These are phyloP conservation scores for Actenoides hombroni DNA, from an alignment of 2,113 vertebrate genomes.

Conservation along the genomic window DNA sequence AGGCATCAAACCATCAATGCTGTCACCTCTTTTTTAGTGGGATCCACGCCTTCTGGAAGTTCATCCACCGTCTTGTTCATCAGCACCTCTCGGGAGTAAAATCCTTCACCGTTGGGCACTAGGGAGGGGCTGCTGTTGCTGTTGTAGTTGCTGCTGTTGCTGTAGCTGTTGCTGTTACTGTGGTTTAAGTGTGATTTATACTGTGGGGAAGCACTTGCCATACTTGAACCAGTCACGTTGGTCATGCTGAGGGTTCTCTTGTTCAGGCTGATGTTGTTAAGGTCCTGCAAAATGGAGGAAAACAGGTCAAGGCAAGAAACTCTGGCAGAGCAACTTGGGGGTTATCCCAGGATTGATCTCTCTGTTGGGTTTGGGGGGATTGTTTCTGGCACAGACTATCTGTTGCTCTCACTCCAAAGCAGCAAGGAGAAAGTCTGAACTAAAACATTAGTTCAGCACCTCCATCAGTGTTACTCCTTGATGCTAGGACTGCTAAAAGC, in stretches of 20 bases:
- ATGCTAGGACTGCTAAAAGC: background rate
- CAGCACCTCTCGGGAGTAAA: constrained; percentile 68
- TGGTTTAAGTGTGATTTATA: constrained; percentile 26
- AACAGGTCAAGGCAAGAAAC: background rate
- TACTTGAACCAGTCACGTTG: background rate
- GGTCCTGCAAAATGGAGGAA: constrained; percentile 69
- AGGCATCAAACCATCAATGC: background rate
- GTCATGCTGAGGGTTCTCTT: constrained; percentile 4
- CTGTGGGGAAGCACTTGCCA: background rate
- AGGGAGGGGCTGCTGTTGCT: background rate
- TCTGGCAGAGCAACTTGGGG: background rate
- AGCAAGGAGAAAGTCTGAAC: background rate
- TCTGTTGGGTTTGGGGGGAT: background rate
- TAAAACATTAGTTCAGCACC: background rate
- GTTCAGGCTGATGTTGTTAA: constrained; percentile 74
- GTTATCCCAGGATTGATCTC: background rate
- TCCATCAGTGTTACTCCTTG: background rate
- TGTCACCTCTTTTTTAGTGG: constrained; percentile 82
- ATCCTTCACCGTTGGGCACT: background rate
- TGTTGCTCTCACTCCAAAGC: background rate
- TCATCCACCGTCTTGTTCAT: constrained; percentile 75
- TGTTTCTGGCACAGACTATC: background rate
- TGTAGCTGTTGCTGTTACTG: background rate
- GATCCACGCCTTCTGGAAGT: constrained; percentile 82
- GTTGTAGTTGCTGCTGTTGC: background rate